Percentiles rank a stretch among this genome's conserved stretches.
phyloP scores from a whole-genome alignment of 2,113 vertebrate species.

The Myocastor coypus region DNA sequence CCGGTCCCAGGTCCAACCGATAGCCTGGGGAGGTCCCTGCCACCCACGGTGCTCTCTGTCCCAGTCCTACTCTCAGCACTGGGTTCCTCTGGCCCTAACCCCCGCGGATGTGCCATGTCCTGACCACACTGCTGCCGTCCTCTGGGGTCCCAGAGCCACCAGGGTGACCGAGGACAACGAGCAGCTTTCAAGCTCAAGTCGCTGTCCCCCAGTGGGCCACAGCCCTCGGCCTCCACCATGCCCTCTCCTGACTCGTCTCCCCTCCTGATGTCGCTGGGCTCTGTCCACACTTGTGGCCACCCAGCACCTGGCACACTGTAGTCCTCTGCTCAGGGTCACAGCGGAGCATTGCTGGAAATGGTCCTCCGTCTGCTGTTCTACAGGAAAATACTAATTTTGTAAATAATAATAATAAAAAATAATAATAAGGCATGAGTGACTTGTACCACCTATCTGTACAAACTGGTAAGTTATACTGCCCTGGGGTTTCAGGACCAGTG shows the following conservation, averaged over 20 bases:
- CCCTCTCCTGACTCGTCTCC: background rate
- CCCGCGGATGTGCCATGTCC: no score
- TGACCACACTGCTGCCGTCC: background rate
- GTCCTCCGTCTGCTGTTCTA: conserved; percentile 39
- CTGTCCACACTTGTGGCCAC: background rate
- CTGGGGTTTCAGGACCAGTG: background rate
- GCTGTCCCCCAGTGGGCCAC: background rate
- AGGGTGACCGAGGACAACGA: background rate
- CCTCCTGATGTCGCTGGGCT: background rate
- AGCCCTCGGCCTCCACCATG: background rate
- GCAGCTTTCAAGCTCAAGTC: background rate
- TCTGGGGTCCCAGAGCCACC: background rate
- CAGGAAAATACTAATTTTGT: background rate
- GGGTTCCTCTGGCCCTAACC: background rate
- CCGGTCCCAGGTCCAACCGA: no score
- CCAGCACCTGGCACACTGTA: background rate
- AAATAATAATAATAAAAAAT: background rate
- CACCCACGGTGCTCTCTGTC: background rate
- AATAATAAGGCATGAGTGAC: background rate
- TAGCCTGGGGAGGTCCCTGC: background rate
- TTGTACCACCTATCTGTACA: background rate
- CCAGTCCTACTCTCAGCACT: background rate
- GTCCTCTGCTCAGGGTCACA: background rate
- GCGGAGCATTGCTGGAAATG: background rate
- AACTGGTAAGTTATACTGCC: background rate